Conservation (phyloP, 2,113 vertebrate species). For the Ailurus styani region DNA sequence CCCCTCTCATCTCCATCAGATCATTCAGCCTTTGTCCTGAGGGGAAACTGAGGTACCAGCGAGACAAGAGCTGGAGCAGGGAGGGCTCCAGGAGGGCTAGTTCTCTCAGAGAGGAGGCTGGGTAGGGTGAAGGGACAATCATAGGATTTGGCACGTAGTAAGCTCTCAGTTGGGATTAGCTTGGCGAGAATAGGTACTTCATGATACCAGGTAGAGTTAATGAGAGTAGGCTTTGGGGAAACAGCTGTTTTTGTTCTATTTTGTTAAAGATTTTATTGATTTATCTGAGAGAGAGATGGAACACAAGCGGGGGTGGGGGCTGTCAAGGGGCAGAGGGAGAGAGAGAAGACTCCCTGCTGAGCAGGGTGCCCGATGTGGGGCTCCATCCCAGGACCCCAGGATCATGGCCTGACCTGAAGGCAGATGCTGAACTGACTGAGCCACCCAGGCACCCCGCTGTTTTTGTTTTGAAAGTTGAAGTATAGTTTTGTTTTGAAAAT, state of each 20-base stretch:
- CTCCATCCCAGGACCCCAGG: not conserved
- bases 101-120: not conserved
- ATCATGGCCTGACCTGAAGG: not conserved
- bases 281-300: not conserved
- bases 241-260: not conserved
- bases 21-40: not conserved
- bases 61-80: not conserved
- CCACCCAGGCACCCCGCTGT: not conserved
- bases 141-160: not conserved
- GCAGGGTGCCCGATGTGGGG: not conserved
- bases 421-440: not conserved
- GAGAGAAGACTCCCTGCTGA: not conserved
- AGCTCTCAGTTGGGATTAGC: not conserved
- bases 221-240: not conserved
- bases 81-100: not conserved
- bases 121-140: slow-evolving; percentile 35
- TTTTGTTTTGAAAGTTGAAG: not conserved
- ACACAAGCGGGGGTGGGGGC: not conserved
- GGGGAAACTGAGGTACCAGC: not conserved
- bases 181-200: not conserved
- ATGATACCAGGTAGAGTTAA: not conserved
- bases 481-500: not conserved
- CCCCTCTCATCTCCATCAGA: not conserved
- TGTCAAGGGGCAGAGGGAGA: not conserved
- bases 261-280: not conserved